These are phyloP conservation scores for Tolypeutes matacus DNA, from an alignment of 2,797 vertebrate genomes.

Conservation along the genomic window DNA sequence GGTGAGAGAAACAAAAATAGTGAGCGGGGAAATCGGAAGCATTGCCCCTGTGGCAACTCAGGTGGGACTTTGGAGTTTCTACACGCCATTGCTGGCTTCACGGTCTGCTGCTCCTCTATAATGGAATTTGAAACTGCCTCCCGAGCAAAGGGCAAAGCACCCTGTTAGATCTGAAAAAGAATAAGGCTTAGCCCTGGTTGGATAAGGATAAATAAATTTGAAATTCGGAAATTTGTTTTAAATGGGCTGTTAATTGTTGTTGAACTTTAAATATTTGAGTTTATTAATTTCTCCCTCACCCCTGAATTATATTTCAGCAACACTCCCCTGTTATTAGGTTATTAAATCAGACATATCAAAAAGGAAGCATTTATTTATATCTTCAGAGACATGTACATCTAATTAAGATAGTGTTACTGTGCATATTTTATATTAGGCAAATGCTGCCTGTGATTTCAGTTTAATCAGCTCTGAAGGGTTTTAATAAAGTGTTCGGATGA, in stretches of 20 bases:
- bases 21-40: fast-evolving
- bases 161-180: constrained; percentile 65
- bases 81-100: fast-evolving
- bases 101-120: fast-evolving
- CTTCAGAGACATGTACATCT: constrained; percentile 84
- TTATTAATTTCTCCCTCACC: constrained; percentile 85
- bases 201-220: constrained; percentile 78
- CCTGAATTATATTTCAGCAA: constrained; percentile 83
- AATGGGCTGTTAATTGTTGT: constrained; percentile 85
- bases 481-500: constrained; percentile 69
- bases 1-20: neutral
- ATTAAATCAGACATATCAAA: constrained; percentile 87
- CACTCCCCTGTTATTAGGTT: constrained; percentile 82
- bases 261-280: constrained; percentile 85
- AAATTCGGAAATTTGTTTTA: constrained; percentile 79
- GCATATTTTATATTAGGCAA: constrained; percentile 84
- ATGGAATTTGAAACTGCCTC: neutral
- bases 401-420: constrained; percentile 84
- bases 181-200: constrained; percentile 66
- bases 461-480: constrained; percentile 80
- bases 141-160: constrained; percentile 31
- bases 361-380: constrained; percentile 87
- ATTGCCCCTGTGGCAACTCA: fast-evolving
- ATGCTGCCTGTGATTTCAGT: constrained; percentile 79
- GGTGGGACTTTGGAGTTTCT: neutral